Base-by-base conservation (phyloP, 2,888 invertebrate genomes). In the Silvanus unidentatus region DNA sequence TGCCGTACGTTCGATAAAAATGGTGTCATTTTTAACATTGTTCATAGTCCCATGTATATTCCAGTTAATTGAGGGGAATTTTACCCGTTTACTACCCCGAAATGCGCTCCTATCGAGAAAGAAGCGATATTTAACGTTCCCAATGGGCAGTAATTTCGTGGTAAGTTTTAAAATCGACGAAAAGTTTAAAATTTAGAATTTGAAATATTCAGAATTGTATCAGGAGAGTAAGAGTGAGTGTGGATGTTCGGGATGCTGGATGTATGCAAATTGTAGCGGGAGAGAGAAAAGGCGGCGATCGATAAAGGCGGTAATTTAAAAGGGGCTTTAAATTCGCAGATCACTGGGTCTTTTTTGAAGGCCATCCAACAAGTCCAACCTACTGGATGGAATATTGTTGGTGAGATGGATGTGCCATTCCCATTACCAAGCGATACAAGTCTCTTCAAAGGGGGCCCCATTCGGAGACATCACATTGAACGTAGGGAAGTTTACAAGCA, bases 391-490 rank as follows among this genome's bases (percentile, higher is more conserved):
- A 80, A 79, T 49, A 61, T 78, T 0, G 72, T 75, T 1, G 58
- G 76, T 29, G 83, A 83, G 63, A 74, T 79, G 30, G 82, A 82
- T 45, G 73, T 80, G 1, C 70, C 77, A 10, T 82, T 76, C 54
- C 74, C 75, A 0, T 56, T 78, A 8, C 77, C 77, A 0, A 63
- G 59, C 29, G 73, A 73, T 43, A 68, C 69, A 2, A 70, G 71
- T 45, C 62, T 72, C 49, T 69, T 72, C 32, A 16, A 39, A 52
- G 38, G 39, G 36, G n/a, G n/a, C n/a, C 32, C 27, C 49, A 63
- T 68, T 14, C 66, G 62, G 52, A 73, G 71, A 43, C 74, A 74
- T 54, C 70, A 73, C 49, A 58, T 72, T 16, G 77, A 78, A 55
- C 75, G 77, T 48, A 70, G 80, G 28, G 77, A 80, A 40, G 63